phyloP scores from a whole-genome alignment of 2,888 invertebrate genomes.

The Aradus depressus region DNA sequence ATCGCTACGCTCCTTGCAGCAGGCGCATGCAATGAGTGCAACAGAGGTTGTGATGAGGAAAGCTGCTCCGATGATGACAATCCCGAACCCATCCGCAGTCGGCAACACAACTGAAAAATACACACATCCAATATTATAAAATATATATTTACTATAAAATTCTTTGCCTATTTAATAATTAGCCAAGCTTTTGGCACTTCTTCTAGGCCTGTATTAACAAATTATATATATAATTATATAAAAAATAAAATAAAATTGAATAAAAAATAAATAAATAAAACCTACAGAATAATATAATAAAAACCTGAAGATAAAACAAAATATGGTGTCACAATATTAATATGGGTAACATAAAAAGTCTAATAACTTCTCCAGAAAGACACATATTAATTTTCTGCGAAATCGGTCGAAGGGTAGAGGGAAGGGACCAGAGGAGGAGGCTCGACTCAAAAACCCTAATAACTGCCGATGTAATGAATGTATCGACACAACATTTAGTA shows the following conservation, averaged over 20 bases:
- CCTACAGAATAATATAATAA: too few relatives aligned
- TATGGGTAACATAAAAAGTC: too few relatives aligned
- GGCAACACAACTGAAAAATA: conserved; percentile 11
- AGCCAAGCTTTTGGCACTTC: not conserved
- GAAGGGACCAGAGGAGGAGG: too few relatives aligned
- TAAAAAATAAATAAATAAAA: not conserved
- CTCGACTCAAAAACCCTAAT: too few relatives aligned
- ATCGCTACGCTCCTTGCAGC: conserved; percentile 38
- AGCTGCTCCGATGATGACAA: conserved; percentile 16
- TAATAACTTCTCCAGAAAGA: too few relatives aligned
- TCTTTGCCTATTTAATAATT: not conserved
- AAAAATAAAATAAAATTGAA: not conserved
- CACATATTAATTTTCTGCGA: too few relatives aligned
- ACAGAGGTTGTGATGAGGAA: conserved; percentile 22
- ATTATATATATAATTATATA: not conserved
- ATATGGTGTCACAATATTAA: too few relatives aligned
- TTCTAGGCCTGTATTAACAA: not conserved
- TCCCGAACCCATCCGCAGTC: conserved; percentile 17
- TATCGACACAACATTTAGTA: too few relatives aligned
- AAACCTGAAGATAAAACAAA: too few relatives aligned
- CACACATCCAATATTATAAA: not conserved
- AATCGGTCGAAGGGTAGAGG: too few relatives aligned
- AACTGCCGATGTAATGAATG: too few relatives aligned
- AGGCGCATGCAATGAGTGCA: conserved; percentile 36
- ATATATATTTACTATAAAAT: not conserved